Evolutionary conservation across 53 echinoderm and acorn worm species (phyloP).

Genomic region (Hippasteria phrygiana): DNA sequence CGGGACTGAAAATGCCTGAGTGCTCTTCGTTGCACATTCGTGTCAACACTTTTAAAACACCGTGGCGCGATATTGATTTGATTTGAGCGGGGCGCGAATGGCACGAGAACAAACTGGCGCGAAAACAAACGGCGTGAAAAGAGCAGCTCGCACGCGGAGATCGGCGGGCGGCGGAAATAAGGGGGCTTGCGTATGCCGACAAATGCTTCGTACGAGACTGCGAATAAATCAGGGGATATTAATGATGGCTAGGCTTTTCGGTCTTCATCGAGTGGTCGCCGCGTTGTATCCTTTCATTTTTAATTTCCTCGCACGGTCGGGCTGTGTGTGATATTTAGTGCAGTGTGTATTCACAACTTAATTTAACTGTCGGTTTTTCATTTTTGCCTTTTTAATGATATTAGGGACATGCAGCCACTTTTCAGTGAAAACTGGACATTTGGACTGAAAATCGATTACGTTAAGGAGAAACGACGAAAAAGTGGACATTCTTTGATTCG

Average conservation of each 20-base stretch:
- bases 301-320: no score
- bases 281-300: no score
- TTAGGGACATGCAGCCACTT: no score
- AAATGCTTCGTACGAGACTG: neutral
- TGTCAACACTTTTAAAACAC: slow-evolving; percentile 25
- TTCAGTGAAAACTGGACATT: no score
- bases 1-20: neutral
- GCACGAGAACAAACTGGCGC: neutral
- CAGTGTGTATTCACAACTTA: no score
- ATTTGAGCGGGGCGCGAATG: slow-evolving; percentile 8
- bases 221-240: neutral
- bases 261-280: no score
- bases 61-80: slow-evolving; percentile 14
- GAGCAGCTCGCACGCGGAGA: neutral
- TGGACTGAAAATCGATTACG: no score
- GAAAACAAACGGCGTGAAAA: neutral
- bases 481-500: no score
- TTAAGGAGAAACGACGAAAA: no score
- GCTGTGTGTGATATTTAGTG: no score
- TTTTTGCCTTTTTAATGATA: no score
- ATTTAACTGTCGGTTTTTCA: no score
- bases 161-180: neutral
- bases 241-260: neutral
- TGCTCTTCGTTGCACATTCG: slow-evolving; percentile 13
- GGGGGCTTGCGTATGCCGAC: neutral